phyloP scores from a whole-genome alignment of 1,140 invertebrate genomes.

The Hermatobates lingyangjiaoensis region DNA sequence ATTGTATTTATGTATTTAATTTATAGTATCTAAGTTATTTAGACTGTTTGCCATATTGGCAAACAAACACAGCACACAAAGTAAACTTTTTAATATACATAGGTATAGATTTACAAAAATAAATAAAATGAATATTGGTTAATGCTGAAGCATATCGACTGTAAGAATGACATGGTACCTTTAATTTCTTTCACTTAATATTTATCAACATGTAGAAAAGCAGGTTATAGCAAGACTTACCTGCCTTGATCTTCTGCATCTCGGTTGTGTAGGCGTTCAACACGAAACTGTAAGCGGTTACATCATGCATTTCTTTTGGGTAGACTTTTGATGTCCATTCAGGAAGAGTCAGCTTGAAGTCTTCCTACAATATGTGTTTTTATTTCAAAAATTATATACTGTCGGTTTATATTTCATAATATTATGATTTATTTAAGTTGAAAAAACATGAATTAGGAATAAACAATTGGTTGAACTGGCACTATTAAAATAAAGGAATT shows the following conservation, averaged over 20 bases:
- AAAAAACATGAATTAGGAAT: not conserved
- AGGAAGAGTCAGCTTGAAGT: constrained; percentile 42
- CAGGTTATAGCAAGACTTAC: too few species aligned
- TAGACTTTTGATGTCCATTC: constrained; percentile 49
- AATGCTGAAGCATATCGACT: too few species aligned
- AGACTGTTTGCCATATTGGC: too few species aligned
- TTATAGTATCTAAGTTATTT: too few species aligned
- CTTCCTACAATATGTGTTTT: constrained; percentile 24
- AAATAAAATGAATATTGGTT: too few species aligned
- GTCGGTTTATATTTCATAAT: not conserved
- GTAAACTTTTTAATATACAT: too few species aligned
- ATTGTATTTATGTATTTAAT: too few species aligned
- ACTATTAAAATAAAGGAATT: not conserved
- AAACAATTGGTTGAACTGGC: not conserved
- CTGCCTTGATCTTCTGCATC: constrained; percentile 52
- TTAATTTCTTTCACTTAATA: too few species aligned
- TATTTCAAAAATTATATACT: not conserved
- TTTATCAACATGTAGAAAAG: too few species aligned
- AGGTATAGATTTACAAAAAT: too few species aligned
- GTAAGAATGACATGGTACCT: too few species aligned
- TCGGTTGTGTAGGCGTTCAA: constrained; percentile 46
- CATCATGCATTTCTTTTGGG: constrained; percentile 40
- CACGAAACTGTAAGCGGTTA: constrained; percentile 36
- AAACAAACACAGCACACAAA: too few species aligned
- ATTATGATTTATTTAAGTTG: not conserved